A percentile compares a stretch with the other conserved stretches of the same genome.
These are phyloP conservation scores for Melanerpes formicivorus DNA, from an alignment of 2,113 vertebrate species.

Conservation along the genomic window DNA sequence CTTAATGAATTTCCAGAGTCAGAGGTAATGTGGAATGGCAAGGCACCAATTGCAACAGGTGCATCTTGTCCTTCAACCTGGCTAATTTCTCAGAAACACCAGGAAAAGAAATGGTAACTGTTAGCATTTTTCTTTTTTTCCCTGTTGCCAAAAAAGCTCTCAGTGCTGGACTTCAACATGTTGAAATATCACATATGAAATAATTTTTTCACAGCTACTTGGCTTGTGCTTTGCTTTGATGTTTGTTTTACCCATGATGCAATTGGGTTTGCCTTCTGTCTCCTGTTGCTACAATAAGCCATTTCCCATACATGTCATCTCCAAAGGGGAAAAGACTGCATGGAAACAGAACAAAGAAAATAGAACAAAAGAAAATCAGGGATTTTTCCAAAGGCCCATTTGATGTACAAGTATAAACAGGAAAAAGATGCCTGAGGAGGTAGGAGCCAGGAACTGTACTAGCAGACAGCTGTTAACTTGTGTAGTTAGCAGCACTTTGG, in stretches of 20 bases:
- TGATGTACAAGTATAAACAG: conserved; percentile 72
- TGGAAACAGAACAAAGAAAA: conserved; percentile 75
- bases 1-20: not conserved
- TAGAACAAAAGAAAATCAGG: conserved; percentile 62
- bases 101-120: not conserved
- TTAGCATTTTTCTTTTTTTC: not conserved
- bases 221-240: conserved; percentile 5
- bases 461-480: conserved; percentile 45
- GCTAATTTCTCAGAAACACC: not conserved
- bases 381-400: conserved; percentile 69
- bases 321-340: conserved; percentile 57
- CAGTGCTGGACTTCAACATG: not conserved
- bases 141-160: not conserved
- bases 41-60: not conserved
- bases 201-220: not conserved
- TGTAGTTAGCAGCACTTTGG: not conserved
- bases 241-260: conserved; percentile 14
- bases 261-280: conserved; percentile 32
- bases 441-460: conserved; percentile 26
- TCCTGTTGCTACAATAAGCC: conserved; percentile 44
- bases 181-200: not conserved
- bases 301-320: conserved; percentile 67
- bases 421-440: conserved; percentile 61
- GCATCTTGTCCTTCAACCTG: not conserved
- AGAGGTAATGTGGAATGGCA: not conserved